These are phyloP conservation scores for Drosophila pseudoobscura DNA, from an alignment of 1,140 invertebrate species.

Conservation along the genomic window DNA sequence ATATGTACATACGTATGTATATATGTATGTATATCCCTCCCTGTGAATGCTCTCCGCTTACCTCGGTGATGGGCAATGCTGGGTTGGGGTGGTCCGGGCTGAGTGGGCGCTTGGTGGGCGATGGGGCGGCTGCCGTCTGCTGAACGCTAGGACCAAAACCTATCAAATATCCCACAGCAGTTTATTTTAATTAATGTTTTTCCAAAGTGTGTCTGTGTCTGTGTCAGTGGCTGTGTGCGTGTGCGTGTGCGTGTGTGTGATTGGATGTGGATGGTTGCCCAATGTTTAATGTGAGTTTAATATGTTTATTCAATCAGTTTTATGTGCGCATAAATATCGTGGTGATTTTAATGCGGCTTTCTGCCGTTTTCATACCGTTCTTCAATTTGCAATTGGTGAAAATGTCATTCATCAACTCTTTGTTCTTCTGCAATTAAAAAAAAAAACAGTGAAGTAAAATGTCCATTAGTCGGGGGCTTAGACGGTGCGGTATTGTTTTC, in stretches of 20 bases:
- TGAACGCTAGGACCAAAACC: slow-evolving; percentile 84
- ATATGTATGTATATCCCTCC: neutral
- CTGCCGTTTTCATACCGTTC: slow-evolving; percentile 84
- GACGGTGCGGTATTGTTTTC: neutral
- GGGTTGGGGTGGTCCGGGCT: slow-evolving; percentile 86
- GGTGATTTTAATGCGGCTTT: too few species aligned
- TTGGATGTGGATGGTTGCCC: too few species aligned
- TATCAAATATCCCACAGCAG: slow-evolving; percentile 40
- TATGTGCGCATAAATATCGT: slow-evolving; percentile 4
- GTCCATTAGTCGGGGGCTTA: neutral
- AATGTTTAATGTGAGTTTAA: slow-evolving; percentile 5
- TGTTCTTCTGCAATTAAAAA: slow-evolving; percentile 87
- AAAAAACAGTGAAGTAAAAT: slow-evolving; percentile 47
- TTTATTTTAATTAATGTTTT: slow-evolving; percentile 31
- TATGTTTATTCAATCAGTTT: slow-evolving; percentile 11
- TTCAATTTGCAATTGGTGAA: slow-evolving; percentile 87
- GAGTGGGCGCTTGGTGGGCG: slow-evolving; percentile 84
- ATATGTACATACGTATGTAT: neutral
- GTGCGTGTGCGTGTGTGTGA: too few species aligned
- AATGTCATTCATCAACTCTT: slow-evolving; percentile 87
- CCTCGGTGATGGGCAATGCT: slow-evolving; percentile 86
- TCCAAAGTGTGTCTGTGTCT: slow-evolving; percentile 3
- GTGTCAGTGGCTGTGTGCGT: too few species aligned
- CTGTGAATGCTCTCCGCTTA: slow-evolving; percentile 48
- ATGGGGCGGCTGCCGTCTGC: slow-evolving; percentile 83